Conservation (phyloP, 2,888 invertebrate species). For the Cephus pulcher region DNA sequence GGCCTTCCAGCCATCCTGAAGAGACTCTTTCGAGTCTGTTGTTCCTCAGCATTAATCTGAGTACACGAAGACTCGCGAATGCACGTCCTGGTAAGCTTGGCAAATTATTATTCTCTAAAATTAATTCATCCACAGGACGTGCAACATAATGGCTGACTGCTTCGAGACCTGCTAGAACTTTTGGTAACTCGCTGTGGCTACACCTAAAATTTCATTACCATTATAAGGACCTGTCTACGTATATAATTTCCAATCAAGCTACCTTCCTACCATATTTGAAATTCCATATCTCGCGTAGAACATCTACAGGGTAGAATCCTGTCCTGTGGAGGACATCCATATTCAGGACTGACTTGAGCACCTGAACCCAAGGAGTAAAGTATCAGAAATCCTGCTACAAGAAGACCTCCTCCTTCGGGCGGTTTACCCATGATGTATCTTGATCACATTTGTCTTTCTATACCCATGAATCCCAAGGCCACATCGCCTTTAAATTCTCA, state of each 20-base stretch:
- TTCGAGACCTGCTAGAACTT: constrained; percentile 80
- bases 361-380: constrained; percentile 26
- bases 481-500: neutral
- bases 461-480: neutral
- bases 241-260: neutral
- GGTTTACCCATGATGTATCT: constrained; percentile 61
- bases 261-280: constrained; percentile 82
- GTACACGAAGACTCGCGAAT: constrained; percentile 80
- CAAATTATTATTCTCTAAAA: constrained; percentile 87
- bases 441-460: constrained; percentile 35
- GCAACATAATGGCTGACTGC: constrained; percentile 75
- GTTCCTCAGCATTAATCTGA: constrained; percentile 84
- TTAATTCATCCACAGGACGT: constrained; percentile 84
- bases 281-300: constrained; percentile 79
- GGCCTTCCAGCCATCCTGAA: constrained; percentile 82
- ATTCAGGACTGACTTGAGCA: constrained; percentile 52
- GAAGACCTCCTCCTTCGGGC: constrained; percentile 53
- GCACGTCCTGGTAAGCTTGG: constrained; percentile 87
- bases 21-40: constrained; percentile 86
- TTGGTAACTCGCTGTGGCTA: constrained; percentile 88
- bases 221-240: neutral
- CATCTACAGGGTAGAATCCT: constrained; percentile 86
- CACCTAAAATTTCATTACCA: constrained; percentile 73
- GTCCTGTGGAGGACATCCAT: constrained; percentile 80
- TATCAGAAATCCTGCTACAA: constrained; percentile 39